These are phyloP conservation scores for Acronicta leporina DNA, from an alignment of 2,888 invertebrate species.

Conservation along the genomic window DNA sequence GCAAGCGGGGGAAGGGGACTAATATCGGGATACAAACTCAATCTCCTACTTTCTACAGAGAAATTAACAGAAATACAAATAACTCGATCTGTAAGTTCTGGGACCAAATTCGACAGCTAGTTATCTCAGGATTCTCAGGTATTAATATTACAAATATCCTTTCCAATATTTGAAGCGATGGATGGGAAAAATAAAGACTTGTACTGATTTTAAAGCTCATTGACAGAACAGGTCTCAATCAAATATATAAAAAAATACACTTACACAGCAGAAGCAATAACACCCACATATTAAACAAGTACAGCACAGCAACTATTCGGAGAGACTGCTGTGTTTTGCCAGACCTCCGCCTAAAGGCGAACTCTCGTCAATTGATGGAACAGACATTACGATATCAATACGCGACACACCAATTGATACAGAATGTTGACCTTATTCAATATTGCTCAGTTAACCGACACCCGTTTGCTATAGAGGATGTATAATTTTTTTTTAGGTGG, in stretches of 20 bases:
- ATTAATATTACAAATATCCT: too few species aligned
- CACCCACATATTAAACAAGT: conserved; percentile 38
- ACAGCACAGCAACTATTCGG: background rate
- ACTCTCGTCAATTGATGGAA: conserved; percentile 33
- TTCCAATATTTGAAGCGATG: too few species aligned
- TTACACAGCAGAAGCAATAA: conserved; percentile 38
- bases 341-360: conserved; percentile 5
- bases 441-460: conserved; percentile 29
- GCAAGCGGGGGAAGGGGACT: too few species aligned
- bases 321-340: conserved; percentile 25
- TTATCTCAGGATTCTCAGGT: too few species aligned
- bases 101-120: too few species aligned
- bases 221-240: background rate
- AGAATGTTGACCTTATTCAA: conserved; percentile 38
- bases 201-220: too few species aligned
- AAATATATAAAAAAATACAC: conserved; percentile 15
- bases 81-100: too few species aligned
- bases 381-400: conserved; percentile 40
- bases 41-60: too few species aligned
- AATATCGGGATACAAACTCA: too few species aligned
- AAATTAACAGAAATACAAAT: too few species aligned
- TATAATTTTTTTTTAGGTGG: conserved; percentile 6
- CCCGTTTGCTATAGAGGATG: conserved; percentile 9
- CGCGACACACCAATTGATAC: conserved; percentile 38
- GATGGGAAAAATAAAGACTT: too few species aligned